Base-by-base conservation (phyloP, 1,140 invertebrate species). In the Leguminivora glycinivorella region DNA sequence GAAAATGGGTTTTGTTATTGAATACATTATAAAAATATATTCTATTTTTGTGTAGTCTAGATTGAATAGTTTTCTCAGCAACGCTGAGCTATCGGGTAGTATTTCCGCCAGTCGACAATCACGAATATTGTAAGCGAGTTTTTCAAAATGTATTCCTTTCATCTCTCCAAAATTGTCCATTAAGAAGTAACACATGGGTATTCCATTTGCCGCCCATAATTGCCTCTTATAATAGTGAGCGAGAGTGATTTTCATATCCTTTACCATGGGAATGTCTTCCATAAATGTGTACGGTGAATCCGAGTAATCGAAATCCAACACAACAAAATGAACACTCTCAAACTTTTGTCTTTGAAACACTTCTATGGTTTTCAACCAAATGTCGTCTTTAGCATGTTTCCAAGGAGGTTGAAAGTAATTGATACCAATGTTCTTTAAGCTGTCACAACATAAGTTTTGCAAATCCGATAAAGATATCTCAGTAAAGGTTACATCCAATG, bases 11-110 rank as follows among this genome's bases (percentile, higher is more conserved):
- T 73, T 70, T 58, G 52, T 70, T 43, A 72, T 70, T 43, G 75
- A 72, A 72, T 75, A 75, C 73, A 75, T 75, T 0, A 78, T 69
- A 40, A 72, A 75, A 24, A 78, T 78, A 24, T 73, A 78, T 71
- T 75, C 76, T 14, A 75, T 52, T 69, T 75, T 63, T 34, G 69
- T 22, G 29, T 67, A 78, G 66, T 72, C 52, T 29, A 78, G 69
- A 66, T 71, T 77, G 12, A 63, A 67, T 10, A 75, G 29, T 29
- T 68, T 70, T 68, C 52, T 73, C 17, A 73, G 26, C 25, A 43
- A 43, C 3, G n/a, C n/a, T n/a, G n/a, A 17, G 10, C 67, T 68
- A 14, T 56, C 56, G 4, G 74, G 70, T 24, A 67, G 38, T 47
- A 72, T 78, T 22, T 75, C 72, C 40, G 70, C 67, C 0, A 75